Base-by-base conservation (phyloP, 2,888 invertebrate genomes). In the Tetragnatha montana region DNA sequence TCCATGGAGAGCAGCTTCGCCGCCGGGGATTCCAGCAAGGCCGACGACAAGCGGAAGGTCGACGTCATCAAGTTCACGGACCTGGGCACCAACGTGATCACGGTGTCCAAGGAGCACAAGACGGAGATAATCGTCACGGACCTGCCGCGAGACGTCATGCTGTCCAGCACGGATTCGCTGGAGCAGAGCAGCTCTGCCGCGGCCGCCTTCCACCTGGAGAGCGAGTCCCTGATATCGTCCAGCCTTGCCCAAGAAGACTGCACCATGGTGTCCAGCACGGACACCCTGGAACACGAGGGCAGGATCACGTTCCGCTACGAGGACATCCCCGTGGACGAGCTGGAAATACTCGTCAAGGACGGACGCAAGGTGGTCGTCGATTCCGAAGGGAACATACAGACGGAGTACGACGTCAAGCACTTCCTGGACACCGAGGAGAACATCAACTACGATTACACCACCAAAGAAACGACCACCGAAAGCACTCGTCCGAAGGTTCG, bases 161-260 rank as follows among this genome's bases (percentile, higher is more conserved):
- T 96, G 92, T 96, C 96, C 60, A 96, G 96, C 92, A 96, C 96
- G 0, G 96, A 96, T 92, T 96, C 96, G 91, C 93, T 96, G 81
- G 97, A 96, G 92, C 96, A 95, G 8, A 96, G 96, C 10, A 91
- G 88, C 70, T 96, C 96, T 92, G 95, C 96, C 71, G 96, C 96
- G 0, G 97, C 97, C 17, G 97, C 97, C 0, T 96, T 96, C 93
- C 96, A 96, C 93, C 96, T 96, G 92, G 97, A 97, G 93, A 96
- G 96, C 0, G 97, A 97, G 92, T 97, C 97, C 0, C 95, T 96
- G 51, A 96, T 96, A 96, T 97, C 97, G 0, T 96, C 97, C 80
- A 97, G 97, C 93, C 95, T 97, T 83, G 97, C 97, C n/a, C 92
- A 92, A 17, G 92, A 91, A 78, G 92, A 95, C 91, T 96, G 96